Conservation (phyloP, 2,888 invertebrate species). For the Ligdia adustata region DNA sequence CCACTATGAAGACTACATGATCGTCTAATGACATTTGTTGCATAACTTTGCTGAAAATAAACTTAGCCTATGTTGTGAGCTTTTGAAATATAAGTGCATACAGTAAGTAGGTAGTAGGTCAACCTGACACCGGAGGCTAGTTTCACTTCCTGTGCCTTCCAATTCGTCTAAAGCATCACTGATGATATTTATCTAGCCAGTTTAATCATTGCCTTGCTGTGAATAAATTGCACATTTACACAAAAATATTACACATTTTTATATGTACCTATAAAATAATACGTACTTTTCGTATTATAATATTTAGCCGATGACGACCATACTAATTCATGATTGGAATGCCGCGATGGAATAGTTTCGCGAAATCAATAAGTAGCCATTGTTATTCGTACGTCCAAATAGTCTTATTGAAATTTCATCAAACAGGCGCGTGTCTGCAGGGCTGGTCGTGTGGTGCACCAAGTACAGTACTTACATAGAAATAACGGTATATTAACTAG, state of each 20-base stretch:
- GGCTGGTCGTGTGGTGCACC: slow-evolving; percentile 1
- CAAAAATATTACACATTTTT: no score
- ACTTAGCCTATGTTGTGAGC: slow-evolving; percentile 38
- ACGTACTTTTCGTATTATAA: no score
- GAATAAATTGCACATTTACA: no score
- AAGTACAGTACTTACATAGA: slow-evolving; percentile 23
- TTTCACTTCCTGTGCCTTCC: slow-evolving; percentile 61
- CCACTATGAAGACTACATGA: neutral
- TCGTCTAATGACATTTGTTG: neutral
- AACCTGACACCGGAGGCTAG: slow-evolving; percentile 39
- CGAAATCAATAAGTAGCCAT: slow-evolving; percentile 38
- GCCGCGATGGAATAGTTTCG: slow-evolving; percentile 29
- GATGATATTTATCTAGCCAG: no score
- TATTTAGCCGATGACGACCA: neutral
- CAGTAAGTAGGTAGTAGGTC: slow-evolving; percentile 28
- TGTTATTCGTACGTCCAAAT: slow-evolving; percentile 38
- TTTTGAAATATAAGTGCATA: slow-evolving; percentile 43
- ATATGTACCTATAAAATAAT: no score
- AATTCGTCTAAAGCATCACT: slow-evolving; percentile 42
- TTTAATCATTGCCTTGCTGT: no score
- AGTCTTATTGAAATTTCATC: slow-evolving; percentile 40
- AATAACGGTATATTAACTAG: slow-evolving; percentile 46
- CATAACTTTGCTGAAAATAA: neutral
- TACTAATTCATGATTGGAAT: slow-evolving; percentile 3
- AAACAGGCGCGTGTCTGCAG: slow-evolving; percentile 41